Conservation (phyloP, 2,797 vertebrate species). For the Parauchenoglanis ngamensis region DNA sequence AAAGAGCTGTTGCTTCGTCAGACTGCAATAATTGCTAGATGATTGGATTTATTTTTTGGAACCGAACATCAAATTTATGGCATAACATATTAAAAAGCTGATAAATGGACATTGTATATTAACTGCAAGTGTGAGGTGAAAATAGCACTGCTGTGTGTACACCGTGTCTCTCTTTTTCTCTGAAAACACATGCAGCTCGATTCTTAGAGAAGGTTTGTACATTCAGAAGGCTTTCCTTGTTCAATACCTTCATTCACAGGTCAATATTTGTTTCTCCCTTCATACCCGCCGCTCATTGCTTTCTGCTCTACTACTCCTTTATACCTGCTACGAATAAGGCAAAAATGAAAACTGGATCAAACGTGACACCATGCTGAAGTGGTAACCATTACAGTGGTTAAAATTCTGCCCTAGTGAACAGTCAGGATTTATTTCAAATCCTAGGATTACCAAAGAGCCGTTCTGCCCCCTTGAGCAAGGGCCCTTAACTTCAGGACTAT, state of each 20-base stretch:
- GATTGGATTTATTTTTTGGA: constrained; percentile 32
- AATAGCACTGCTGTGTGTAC: constrained; percentile 1
- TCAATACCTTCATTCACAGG: neutral
- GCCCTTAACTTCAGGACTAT: neutral
- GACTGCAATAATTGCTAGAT: neutral
- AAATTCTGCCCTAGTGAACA: neutral
- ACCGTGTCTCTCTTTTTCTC: neutral
- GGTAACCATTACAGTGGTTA: neutral
- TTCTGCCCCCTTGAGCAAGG: neutral
- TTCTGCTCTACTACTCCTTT: neutral
- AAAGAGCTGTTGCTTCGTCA: constrained; percentile 11
- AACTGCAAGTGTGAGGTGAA: neutral
- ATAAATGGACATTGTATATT: neutral
- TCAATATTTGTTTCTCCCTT: constrained; percentile 22
- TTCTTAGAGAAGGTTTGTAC: constrained; percentile 1
- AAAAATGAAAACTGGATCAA: neutral
- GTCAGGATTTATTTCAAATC: neutral
- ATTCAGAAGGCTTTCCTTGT: neutral
- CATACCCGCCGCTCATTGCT: neutral
- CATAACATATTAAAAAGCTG: neutral
- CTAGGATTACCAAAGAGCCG: neutral
- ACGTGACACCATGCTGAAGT: neutral
- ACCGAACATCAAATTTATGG: neutral
- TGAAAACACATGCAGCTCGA: neutral
- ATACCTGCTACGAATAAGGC: neutral